Base-by-base conservation (phyloP, 2,888 invertebrate species). In the Schizaphis graminum region DNA sequence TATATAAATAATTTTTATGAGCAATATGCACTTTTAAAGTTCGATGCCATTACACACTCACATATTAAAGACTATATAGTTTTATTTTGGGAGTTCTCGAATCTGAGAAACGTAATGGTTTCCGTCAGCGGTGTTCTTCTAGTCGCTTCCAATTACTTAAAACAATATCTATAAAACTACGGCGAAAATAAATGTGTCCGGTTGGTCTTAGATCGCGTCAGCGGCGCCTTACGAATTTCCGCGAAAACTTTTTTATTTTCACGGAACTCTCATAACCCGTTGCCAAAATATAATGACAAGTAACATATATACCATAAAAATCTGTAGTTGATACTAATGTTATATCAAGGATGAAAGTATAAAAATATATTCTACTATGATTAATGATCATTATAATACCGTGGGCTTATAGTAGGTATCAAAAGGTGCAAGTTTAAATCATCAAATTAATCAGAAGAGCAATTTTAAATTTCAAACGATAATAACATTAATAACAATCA, bases 21-120 rank as follows among this genome's bases (percentile, higher is more conserved):
- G 24, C 8, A 21, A 28, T 13, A 28, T 44, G 44, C n/a, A 61
- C 57, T 61, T 35, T 13, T 44, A 61, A 57, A 89, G 41, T 44
- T 41, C 28, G 7, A 21, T 44, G 21, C 1, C 57, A 77, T 56
- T 56, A 28, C 44, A 28, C 57, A 41, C 41, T 11, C 67, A 89
- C n/a, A 57, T 56, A 41, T 13, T 56, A 56, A 0, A 2, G 44
- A 44, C 2, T 13, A 49, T 61, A 90, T 41, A 10, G 49, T 91
- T 91, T 91, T 77, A 77, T 91, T 91, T 77, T n/a, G 49, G 35
- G 49, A 91, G 26, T 49, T 91, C 77, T 77, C 26, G 35, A n/a
- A 57, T 49, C 89, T 2, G 26, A 28, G 49, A 49, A n/a, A 49
- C 87, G 35, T n/a, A 26, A n/a, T 8, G 21, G 16, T n/a, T 53